Evolutionary conservation across 1,140 invertebrate species (phyloP).

Genomic region (Centruroides sculpturatus): DNA sequence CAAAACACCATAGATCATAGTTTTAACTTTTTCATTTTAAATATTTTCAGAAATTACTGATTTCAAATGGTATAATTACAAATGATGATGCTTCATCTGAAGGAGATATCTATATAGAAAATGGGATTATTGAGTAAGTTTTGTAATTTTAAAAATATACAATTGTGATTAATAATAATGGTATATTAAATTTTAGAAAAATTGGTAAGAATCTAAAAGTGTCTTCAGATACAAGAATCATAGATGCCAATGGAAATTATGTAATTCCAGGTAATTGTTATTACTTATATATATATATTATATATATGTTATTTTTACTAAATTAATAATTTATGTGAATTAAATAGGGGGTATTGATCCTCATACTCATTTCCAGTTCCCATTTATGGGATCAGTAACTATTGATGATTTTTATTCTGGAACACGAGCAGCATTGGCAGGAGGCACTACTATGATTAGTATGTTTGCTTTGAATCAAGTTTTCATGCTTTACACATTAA

Average conservation of each 20-base stretch:
- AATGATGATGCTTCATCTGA: constrained; percentile 83
- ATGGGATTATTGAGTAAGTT: constrained; percentile 84
- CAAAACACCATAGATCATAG: no score
- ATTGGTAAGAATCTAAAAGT: no score
- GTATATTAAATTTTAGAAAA: no score
- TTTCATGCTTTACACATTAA: no score
- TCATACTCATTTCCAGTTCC: constrained; percentile 71
- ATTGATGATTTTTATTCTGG: constrained; percentile 72
- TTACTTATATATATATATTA: no score
- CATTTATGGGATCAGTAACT: constrained; percentile 62
- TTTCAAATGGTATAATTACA: constrained; percentile 88
- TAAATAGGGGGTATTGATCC: constrained; percentile 76
- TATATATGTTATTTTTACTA: no score
- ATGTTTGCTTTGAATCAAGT: background rate
- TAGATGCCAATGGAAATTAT: no score
- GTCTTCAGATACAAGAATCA: no score
- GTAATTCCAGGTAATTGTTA: no score
- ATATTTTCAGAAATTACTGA: constrained; percentile 48
- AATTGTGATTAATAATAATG: no score
- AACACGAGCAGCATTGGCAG: constrained; percentile 72
- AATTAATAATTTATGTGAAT: background rate
- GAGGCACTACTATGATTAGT: constrained; percentile 75
- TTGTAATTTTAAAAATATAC: background rate
- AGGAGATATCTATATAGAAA: constrained; percentile 84
- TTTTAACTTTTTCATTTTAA: no score